Base-by-base conservation (phyloP, 2,888 invertebrate genomes). In the Drosophila anceps region DNA sequence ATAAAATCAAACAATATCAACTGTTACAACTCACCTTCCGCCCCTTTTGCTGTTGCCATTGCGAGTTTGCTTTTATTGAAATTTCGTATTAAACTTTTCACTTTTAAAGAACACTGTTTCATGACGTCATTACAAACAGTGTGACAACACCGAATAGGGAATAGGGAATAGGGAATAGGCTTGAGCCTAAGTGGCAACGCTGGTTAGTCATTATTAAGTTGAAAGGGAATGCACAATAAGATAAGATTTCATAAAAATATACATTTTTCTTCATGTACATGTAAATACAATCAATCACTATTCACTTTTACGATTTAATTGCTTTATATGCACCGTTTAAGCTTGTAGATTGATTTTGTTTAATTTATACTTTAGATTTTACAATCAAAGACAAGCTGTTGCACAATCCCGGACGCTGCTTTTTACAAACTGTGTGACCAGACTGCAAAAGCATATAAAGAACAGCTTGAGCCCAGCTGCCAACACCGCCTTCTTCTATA, bases 1-100 rank as follows among this genome's bases (percentile, higher is more conserved):
- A 64, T 64, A 64, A 65, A 48, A 65, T 18, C 39, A 24, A 64
- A 33, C 29, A 31, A 31, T 46, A 48, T 4, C 31, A 65, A 50
- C 24, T 41, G 15, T 50, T 54, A 61, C 31, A 44, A 60, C 60
- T 57, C 39, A 60, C 51, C 51, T 9, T 24, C 37, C 35, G n/a
- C n/a, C n/a, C n/a, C n/a, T n/a, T n/a, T n/a, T n/a, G n/a, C 53
- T 24, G 35, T 50, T 35, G 35, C 6, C 48, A 18, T 15, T 50
- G n/a, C 12, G 12, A 6, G 12, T 6, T 18, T 46, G 46, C 35
- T 13, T 27, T 53, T 10, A 37, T 35, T 46, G 10, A 13, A 29
- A 29, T 59, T 24, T 27, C 9, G 10, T 18, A n/a, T n/a, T 35
- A 37, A 53, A 53, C n/a, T n/a, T 39, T 39, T 54, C 27, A 18